A percentile compares a stretch with the other conserved stretches of the same genome.
phyloP scores from a whole-genome alignment of 2,888 invertebrate species.

The Bombylius major region DNA sequence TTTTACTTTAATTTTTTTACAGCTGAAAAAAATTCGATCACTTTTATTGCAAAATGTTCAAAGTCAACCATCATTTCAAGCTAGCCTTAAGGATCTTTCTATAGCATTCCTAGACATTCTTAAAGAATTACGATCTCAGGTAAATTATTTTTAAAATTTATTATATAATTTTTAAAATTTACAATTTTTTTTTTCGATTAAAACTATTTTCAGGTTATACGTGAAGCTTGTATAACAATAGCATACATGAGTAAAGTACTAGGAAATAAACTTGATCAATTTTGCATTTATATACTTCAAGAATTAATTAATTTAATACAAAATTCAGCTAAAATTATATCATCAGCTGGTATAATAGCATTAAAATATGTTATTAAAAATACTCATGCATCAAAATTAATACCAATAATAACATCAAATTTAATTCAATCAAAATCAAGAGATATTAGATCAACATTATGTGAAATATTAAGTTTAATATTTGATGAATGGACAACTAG shows the following conservation, averaged over 20 bases:
- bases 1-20: slow-evolving; percentile 21
- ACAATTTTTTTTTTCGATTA: background rate
- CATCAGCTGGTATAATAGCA: slow-evolving; percentile 75
- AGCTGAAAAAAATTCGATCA: slow-evolving; percentile 78
- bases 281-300: slow-evolving; percentile 71
- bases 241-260: slow-evolving; percentile 82
- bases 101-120: slow-evolving; percentile 69
- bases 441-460: slow-evolving; percentile 67
- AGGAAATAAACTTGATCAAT: slow-evolving; percentile 70
- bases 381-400: slow-evolving; percentile 65
- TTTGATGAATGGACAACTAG: slow-evolving; percentile 79
- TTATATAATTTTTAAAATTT: background rate
- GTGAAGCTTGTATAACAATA: slow-evolving; percentile 91
- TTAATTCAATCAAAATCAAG: slow-evolving; percentile 76
- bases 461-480: slow-evolving; percentile 72
- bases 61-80: slow-evolving; percentile 51
- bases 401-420: slow-evolving; percentile 65
- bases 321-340: slow-evolving; percentile 92
- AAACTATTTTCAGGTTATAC: slow-evolving; percentile 41
- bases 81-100: slow-evolving; percentile 64
- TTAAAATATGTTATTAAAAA: slow-evolving; percentile 78
- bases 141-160: slow-evolving; percentile 28
- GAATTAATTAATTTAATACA: slow-evolving; percentile 80
- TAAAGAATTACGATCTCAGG: slow-evolving; percentile 79
- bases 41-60: slow-evolving; percentile 69